Evolutionary conservation across 2,797 vertebrate genomes (phyloP).

Genomic region (Enteromius radiatus): DNA sequence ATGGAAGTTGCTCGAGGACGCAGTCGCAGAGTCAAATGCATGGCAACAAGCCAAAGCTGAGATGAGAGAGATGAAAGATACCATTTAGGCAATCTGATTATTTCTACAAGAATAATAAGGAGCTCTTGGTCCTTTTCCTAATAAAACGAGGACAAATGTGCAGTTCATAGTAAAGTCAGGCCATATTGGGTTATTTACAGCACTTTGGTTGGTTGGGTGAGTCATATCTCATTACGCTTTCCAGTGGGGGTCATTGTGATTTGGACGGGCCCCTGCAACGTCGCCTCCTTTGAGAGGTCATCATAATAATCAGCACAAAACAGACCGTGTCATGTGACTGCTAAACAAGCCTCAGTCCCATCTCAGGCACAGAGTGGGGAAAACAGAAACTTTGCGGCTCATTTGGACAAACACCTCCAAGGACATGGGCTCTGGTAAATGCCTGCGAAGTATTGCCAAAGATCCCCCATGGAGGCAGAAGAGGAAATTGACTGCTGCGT

Average conservation of each 20-base stretch:
- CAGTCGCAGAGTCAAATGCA: background rate
- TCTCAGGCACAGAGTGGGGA: constrained; percentile 34
- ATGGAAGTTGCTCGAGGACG: background rate
- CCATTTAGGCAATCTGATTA: background rate
- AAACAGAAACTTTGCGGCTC: constrained; percentile 35
- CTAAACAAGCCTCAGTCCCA: constrained; percentile 28
- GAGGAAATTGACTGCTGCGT: constrained; percentile 6
- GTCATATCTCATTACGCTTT: constrained; percentile 42
- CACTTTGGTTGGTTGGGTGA: constrained; percentile 37
- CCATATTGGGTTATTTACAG: constrained; percentile 31
- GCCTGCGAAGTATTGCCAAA: constrained; percentile 8
- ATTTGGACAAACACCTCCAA: constrained; percentile 43
- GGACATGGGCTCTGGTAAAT: constrained; percentile 32
- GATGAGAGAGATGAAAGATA: constrained; percentile 2
- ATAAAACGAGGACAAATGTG: constrained; percentile 32
- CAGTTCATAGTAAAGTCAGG: constrained; percentile 4
- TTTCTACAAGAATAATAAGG: background rate
- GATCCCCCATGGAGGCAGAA: background rate
- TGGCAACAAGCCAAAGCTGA: background rate
- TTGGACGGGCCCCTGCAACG: constrained; percentile 39
- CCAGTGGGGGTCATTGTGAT: constrained; percentile 47
- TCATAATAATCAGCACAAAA: constrained; percentile 44
- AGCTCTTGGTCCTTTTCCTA: background rate
- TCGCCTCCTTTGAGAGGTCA: constrained; percentile 52
- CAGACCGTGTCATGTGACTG: constrained; percentile 42